Evolutionary conservation across 1,140 invertebrate genomes (phyloP).

Genomic region (Drosophila kepulauana): DNA sequence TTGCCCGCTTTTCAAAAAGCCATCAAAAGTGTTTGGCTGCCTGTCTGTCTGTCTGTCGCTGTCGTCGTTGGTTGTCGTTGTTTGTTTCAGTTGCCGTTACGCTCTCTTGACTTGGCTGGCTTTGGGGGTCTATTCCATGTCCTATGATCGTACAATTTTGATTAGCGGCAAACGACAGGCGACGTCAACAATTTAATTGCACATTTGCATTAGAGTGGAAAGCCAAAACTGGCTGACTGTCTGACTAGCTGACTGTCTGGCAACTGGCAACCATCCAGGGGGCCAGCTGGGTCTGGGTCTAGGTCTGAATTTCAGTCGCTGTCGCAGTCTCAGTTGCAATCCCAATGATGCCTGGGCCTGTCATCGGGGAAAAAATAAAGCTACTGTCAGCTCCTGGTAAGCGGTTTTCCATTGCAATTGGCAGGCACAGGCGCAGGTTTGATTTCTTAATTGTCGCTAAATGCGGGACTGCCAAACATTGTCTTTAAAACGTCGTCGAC

Average conservation of each 20-base stretch:
- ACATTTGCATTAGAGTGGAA: constrained; percentile 79
- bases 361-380: constrained; percentile 40
- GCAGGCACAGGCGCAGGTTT: constrained; percentile 66
- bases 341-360: constrained; percentile 35
- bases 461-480: constrained; percentile 73
- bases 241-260: constrained; percentile 3
- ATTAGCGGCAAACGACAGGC: constrained; percentile 65
- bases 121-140: constrained; percentile 37
- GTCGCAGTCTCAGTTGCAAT: constrained; percentile 24
- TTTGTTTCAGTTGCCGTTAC: constrained; percentile 35
- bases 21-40: constrained; percentile 35
- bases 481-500: constrained; percentile 47
- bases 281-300: constrained; percentile 15
- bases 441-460: constrained; percentile 84
- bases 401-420: constrained; percentile 69
- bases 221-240: constrained; percentile 33
- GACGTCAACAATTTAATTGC: constrained; percentile 80
- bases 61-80: too few relatives aligned
- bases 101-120: constrained; percentile 61
- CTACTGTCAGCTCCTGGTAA: constrained; percentile 60
- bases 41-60: too few relatives aligned
- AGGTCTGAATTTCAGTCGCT: background rate
- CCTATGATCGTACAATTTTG: constrained; percentile 73
- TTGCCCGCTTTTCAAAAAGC: constrained; percentile 61
- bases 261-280: constrained; percentile 3